phyloP scores from a whole-genome alignment of 2,888 invertebrate species.

The Drosophila leonis region DNA sequence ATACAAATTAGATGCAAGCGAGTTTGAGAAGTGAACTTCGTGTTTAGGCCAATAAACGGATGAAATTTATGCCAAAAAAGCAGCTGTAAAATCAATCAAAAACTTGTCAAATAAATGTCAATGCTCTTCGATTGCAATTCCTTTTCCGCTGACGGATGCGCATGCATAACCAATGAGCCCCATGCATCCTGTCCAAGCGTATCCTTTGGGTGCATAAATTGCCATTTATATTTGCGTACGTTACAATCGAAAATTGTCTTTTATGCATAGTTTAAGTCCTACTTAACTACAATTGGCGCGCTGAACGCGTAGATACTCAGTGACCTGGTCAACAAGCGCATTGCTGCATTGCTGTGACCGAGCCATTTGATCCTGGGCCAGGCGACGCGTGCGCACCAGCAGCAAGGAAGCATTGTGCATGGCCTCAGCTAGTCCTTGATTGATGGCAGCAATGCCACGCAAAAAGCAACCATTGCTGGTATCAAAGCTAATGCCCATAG shows the following conservation, averaged over 20 bases:
- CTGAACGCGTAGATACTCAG: constrained; percentile 42
- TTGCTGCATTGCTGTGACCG: constrained; percentile 58
- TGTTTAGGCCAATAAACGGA: constrained; percentile 54
- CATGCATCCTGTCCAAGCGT: constrained; percentile 54
- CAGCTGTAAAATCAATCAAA: constrained; percentile 84
- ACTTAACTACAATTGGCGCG: constrained; percentile 56
- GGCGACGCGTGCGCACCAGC: constrained; percentile 60
- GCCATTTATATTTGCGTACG: constrained; percentile 42
- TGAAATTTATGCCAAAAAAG: constrained; percentile 42
- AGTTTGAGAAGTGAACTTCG: constrained; percentile 72
- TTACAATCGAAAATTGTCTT: constrained; percentile 7
- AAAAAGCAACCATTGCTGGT: constrained; percentile 64
- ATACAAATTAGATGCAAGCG: constrained; percentile 24
- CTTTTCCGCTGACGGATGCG: constrained; percentile 38
- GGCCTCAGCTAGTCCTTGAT: constrained; percentile 61
- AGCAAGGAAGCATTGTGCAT: constrained; percentile 65
- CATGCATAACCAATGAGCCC: constrained; percentile 67
- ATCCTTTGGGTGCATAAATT: constrained; percentile 74
- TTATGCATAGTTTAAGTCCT: constrained; percentile 6
- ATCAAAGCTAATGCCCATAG: constrained; percentile 40
- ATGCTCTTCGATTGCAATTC: constrained; percentile 31
- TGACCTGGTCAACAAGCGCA: constrained; percentile 51
- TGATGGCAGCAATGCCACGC: constrained; percentile 64
- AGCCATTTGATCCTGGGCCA: constrained; percentile 48
- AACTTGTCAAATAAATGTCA: constrained; percentile 83